These are phyloP conservation scores for Melieria omissa DNA, from an alignment of 2,888 invertebrate species.

Conservation along the genomic window DNA sequence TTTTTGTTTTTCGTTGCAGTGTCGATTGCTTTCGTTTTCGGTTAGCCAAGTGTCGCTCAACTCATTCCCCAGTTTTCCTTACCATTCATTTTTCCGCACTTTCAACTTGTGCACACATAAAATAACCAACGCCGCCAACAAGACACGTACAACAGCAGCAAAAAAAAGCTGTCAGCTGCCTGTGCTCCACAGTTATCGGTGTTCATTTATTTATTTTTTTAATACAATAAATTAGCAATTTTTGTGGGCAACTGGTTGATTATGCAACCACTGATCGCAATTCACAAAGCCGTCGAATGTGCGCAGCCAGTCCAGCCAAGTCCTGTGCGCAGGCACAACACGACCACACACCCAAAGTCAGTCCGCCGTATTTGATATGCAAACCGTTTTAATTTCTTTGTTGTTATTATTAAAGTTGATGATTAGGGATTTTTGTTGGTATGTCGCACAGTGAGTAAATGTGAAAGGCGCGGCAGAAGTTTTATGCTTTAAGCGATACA, in stretches of 20 bases:
- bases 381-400: neutral
- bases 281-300: neutral
- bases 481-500: too few relatives aligned
- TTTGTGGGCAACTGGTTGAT: neutral
- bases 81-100: conserved; percentile 1
- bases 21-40: neutral
- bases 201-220: too few relatives aligned
- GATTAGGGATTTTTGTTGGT: too few relatives aligned
- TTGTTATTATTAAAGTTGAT: too few relatives aligned
- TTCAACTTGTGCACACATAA: neutral
- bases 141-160: neutral
- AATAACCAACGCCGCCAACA: neutral
- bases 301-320: too few relatives aligned
- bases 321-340: too few relatives aligned
- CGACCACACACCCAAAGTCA: too few relatives aligned
- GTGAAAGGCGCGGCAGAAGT: too few relatives aligned
- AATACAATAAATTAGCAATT: neutral
- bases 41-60: neutral
- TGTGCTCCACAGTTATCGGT: neutral
- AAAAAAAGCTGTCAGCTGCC: neutral
- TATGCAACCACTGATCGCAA: neutral
- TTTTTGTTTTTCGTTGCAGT: too few relatives aligned
- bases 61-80: neutral
- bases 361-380: neutral
- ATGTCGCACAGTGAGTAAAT: too few relatives aligned